Conservation (phyloP, 2,797 vertebrate genomes). For the Spinus olivaceus region DNA sequence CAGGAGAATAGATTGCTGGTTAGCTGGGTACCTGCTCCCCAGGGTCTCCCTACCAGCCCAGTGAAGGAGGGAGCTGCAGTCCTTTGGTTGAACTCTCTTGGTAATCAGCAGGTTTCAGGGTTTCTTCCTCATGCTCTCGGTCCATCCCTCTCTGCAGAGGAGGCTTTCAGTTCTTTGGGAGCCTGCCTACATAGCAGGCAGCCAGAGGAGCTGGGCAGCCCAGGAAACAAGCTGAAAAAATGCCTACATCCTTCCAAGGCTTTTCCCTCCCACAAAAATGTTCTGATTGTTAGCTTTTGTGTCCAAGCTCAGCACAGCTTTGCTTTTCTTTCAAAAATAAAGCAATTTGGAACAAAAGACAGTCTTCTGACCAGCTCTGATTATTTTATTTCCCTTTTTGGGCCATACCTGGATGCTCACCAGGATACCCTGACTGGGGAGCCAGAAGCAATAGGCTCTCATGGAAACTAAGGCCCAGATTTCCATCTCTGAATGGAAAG, state of each 20-base stretch:
- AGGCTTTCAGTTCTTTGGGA: neutral
- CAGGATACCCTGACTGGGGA: neutral
- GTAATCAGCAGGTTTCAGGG: neutral
- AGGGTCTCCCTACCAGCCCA: neutral
- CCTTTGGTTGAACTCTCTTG: accelerated
- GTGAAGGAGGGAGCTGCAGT: accelerated
- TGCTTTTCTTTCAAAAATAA: constrained; percentile 6
- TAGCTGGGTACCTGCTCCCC: neutral
- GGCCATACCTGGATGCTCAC: neutral
- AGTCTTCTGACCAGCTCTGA: neutral
- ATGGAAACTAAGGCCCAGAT: neutral
- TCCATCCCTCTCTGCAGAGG: neutral
- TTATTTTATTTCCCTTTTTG: neutral
- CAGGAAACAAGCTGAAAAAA: neutral
- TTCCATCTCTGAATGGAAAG: neutral
- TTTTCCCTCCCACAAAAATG: constrained; percentile 38
- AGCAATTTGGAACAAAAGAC: neutral
- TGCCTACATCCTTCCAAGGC: neutral
- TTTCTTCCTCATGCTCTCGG: neutral
- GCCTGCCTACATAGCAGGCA: neutral
- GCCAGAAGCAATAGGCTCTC: neutral
- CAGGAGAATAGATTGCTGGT: neutral
- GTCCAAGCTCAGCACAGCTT: neutral
- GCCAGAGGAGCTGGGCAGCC: neutral
- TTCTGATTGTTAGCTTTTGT: constrained; percentile 29